phyloP scores from a whole-genome alignment of 2,797 vertebrate genomes.

The Anas capensis region DNA sequence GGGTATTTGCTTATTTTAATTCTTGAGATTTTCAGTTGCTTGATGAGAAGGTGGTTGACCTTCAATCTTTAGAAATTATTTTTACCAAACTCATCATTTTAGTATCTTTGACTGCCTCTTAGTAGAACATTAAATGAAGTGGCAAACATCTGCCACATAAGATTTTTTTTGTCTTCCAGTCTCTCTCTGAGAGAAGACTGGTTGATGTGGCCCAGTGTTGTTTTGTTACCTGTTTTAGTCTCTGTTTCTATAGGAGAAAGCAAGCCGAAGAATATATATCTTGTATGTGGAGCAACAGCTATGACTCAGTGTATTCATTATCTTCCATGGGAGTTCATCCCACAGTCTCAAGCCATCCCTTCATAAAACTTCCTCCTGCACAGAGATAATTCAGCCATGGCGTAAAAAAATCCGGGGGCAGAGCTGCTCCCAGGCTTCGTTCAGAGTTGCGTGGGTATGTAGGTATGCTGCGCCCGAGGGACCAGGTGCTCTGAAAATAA shows the following conservation, averaged over 20 bases:
- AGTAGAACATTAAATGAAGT: neutral
- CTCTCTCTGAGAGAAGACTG: neutral
- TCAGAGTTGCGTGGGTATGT: neutral
- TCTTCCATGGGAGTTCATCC: neutral
- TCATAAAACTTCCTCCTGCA: neutral
- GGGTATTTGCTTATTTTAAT: neutral
- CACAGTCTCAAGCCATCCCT: neutral
- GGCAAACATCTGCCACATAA: neutral
- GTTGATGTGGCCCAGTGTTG: neutral
- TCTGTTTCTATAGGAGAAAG: neutral
- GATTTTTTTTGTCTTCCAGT: neutral
- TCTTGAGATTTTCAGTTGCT: neutral
- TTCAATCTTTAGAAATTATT: neutral
- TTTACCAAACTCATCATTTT: neutral
- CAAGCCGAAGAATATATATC: neutral
- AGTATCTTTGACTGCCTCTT: neutral
- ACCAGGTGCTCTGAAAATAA: neutral
- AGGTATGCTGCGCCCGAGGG: neutral
- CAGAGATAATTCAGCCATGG: neutral
- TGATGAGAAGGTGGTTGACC: neutral
- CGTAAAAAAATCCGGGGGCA: neutral
- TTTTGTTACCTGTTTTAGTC: neutral
- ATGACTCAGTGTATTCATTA: neutral
- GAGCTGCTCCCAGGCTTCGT: neutral
- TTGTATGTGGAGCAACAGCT: neutral